Evolutionary conservation across 2,113 vertebrate species (phyloP), one percentile per base, ranked within the genome.

Genomic region (Sphyrna mokarran): DNA sequence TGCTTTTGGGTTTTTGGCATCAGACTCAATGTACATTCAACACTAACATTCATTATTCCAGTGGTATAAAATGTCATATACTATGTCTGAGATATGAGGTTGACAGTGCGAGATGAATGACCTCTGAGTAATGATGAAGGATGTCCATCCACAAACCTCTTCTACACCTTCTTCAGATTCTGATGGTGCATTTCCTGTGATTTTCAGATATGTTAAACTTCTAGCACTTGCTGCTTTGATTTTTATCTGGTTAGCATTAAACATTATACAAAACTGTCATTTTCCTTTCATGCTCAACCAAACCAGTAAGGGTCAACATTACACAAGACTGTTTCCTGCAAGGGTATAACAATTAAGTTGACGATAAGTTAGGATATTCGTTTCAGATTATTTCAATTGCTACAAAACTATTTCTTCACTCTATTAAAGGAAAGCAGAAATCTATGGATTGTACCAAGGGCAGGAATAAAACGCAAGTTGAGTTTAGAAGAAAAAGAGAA

Each of bases 111-210:
- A 22, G 61, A 68, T 93, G 89, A 68, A 9, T 33, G 7, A 8
- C 89, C 63, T 68, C 89, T 93, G 63, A 68, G 61, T 66, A 68
- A 66, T 93, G 89, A 93, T 93, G 33, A 66, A 66, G n/a, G 89
- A 9, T 22, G 61, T 66, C 89, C 61, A 22, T 91, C 58, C 61
- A 2, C 58, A 91, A 91, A 93, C 61, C 89, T 93, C 16, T 68
- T 61, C 63, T 63, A 68, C 33, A 33, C 61, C 89, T n/a, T 37
- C 61, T 93, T 66, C 29, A 66, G 18, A 63, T 68, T 93, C 7
- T 93, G 89, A 33, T 14, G 37, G 13, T 33, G 58, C 58, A 33
- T 91, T 66, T 66, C 58, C 89, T 66, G 20, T 33, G 33, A 68
- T 93, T 66, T 83, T 43, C 80, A 8, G 16, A 37, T 37, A 20